Conservation (phyloP, 2,113 vertebrate species). For the Eudyptes chrysolophus region DNA sequence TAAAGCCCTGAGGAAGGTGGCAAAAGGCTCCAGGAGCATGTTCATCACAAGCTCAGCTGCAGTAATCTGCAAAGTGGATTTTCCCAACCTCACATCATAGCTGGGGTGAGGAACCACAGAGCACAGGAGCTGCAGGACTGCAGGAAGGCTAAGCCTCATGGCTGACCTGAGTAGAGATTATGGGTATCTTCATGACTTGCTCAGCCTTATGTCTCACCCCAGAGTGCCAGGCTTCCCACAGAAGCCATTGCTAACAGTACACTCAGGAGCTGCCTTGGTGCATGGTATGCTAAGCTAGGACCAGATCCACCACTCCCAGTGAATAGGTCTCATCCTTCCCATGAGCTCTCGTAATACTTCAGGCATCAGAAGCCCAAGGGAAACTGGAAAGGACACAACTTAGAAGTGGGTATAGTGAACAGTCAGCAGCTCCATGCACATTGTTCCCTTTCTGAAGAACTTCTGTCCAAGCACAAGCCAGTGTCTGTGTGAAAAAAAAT, state of each 20-base stretch:
- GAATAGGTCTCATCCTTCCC: neutral
- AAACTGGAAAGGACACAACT: neutral
- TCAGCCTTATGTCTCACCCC: neutral
- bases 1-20: neutral
- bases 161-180: neutral
- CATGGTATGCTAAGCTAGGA: neutral
- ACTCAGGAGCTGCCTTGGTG: neutral
- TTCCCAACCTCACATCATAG: neutral
- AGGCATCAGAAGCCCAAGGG: neutral
- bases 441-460: neutral
- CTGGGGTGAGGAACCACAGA: neutral
- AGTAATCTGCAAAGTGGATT: neutral
- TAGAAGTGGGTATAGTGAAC: neutral
- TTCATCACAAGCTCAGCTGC: neutral
- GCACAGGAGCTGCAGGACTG: neutral
- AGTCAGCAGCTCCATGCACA: neutral
- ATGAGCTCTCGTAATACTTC: neutral
- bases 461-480: neutral
- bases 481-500: neutral
- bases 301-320: neutral
- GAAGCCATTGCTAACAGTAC: neutral
- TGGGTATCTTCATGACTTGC: neutral
- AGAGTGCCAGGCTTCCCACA: neutral
- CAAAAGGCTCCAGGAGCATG: neutral
- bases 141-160: neutral